Conservation (phyloP, 2,113 vertebrate species). For the Puffinus mauretanicus region DNA sequence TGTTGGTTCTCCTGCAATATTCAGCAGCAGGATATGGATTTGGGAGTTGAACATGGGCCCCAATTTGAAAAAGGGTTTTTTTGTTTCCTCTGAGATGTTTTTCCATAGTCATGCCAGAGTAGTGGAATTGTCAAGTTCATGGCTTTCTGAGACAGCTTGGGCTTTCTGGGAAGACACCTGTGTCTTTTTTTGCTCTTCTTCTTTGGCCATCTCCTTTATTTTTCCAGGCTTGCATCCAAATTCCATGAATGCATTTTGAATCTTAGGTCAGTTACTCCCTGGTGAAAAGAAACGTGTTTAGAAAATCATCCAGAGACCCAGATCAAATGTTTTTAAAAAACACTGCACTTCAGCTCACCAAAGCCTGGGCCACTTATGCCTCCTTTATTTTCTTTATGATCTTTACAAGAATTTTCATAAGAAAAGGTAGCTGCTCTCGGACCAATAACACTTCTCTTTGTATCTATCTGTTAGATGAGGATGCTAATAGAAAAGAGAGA, state of each 20-base stretch:
- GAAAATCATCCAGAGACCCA: neutral
- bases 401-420: slow-evolving; percentile 22
- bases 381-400: neutral
- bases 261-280: slow-evolving; percentile 1
- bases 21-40: neutral
- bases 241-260: neutral
- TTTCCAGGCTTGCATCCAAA: slow-evolving; percentile 29
- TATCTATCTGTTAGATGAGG: neutral
- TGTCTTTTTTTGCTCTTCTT: neutral
- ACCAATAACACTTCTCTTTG: neutral
- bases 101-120: neutral
- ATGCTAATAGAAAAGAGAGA: slow-evolving; percentile 10
- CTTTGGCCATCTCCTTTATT: neutral
- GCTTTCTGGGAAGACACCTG: neutral
- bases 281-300: neutral
- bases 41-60: neutral
- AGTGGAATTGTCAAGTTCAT: neutral
- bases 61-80: neutral
- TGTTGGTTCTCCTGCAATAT: neutral
- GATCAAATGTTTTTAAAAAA: neutral
- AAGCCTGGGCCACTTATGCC: neutral
- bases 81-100: neutral
- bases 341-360: neutral
- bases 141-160: neutral
- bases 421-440: neutral